Evolutionary conservation across 2,888 invertebrate species (phyloP), one percentile per base, ranked within the genome.

Genomic region (Nomada ferruginata): DNA sequence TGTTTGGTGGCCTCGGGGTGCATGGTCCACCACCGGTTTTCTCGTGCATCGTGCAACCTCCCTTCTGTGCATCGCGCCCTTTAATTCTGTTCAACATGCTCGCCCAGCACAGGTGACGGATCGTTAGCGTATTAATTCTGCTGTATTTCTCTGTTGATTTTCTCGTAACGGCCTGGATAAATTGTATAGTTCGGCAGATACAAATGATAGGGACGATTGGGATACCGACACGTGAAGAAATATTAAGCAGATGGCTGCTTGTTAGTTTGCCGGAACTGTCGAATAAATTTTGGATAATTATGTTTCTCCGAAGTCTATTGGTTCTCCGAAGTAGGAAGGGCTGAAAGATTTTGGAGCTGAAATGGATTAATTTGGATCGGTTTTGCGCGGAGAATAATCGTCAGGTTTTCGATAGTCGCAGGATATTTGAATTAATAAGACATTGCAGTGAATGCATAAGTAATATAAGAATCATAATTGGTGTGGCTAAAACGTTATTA

Each of bases 1-100:
- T 79, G 85, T 86, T 84, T 85, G 86, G 80, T 84, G 84, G 84
- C 78, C 89, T 82, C 79, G 70, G 81, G 76, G 82, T 78, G 70
- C 80, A 76, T 70, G 78, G 78, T 86, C 77, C 85, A 81, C 83
- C 83, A 77, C 63, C 82, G 79, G 69, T 79, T 84, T 64, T 77
- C 79, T 71, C 78, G 63, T 52, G 65, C 69, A 52, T 36, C 74
- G 70, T 66, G 47, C 47, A 47, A 47, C 47, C 13, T 47, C 47
- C 47, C 47, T 47, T 47, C 15, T 15, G 47, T 47, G 47, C 15
- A 15, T 15, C 47, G 70, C 50, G 26, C 53, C 65, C 64, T 29
- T 65, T 57, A 47, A 71, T 44, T 18, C 20, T 50, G 5, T 61
- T 68, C 82, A 71, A 63, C 47, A 89, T 89, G 88, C 85, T 89